Conservation (phyloP, 23 tunicate species). For the Trididemnum nubilum region DNA sequence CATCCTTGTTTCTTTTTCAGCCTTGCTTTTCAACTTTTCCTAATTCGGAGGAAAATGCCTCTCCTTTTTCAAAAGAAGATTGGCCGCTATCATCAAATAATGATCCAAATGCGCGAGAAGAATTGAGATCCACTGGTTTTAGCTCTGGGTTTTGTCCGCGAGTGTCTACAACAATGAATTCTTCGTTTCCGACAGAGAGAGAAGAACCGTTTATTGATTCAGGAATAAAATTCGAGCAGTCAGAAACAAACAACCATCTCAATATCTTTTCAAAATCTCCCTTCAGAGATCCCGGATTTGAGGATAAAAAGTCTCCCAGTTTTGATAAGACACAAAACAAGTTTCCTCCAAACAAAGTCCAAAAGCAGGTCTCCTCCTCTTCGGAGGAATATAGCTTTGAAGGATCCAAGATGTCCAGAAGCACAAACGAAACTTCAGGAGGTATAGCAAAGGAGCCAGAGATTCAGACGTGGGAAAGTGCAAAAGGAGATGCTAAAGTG, state of each 20-base stretch:
- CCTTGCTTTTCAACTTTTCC: too few relatives aligned
- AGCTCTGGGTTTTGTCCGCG: too few relatives aligned
- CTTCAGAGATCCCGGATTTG: neutral
- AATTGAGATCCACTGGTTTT: too few relatives aligned
- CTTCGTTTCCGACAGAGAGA: neutral
- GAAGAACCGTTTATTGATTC: constrained; percentile 35
- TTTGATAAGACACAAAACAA: neutral
- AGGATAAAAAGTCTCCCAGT: neutral
- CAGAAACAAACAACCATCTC: constrained; percentile 19
- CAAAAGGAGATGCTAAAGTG: constrained; percentile 67
- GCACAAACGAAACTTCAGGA: constrained; percentile 19
- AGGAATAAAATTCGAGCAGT: constrained; percentile 25
- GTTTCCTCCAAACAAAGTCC: constrained; percentile 1
- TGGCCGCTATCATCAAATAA: too few relatives aligned
- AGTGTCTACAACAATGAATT: too few relatives aligned
- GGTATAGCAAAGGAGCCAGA: constrained; percentile 39
- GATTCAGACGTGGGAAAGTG: constrained; percentile 64
- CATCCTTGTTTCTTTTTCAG: too few relatives aligned
- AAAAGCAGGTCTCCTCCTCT: constrained; percentile 62
- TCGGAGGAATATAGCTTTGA: constrained; percentile 70
- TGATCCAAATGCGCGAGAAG: too few relatives aligned
- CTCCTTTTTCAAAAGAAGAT: too few relatives aligned
- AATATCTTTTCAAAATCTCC: neutral
- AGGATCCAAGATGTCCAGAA: constrained; percentile 56
- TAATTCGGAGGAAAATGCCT: too few relatives aligned